Evolutionary conservation across 2,888 invertebrate species (phyloP).

Genomic region (Hartigia nigra): DNA sequence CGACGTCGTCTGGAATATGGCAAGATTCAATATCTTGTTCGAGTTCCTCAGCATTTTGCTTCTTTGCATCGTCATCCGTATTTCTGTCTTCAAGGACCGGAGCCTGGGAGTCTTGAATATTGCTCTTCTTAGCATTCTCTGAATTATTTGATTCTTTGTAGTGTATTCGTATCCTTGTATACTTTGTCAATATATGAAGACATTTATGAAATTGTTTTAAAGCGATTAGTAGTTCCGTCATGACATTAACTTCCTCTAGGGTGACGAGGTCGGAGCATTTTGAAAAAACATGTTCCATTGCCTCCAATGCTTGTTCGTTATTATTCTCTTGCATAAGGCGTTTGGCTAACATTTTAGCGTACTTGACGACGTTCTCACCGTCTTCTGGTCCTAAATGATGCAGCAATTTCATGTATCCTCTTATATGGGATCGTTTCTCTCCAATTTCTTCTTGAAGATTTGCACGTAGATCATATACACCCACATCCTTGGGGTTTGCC

Average conservation of each 20-base stretch:
- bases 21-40: conserved; percentile 68
- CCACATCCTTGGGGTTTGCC: conserved; percentile 77
- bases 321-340: conserved; percentile 81
- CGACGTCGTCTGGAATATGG: conserved; percentile 75
- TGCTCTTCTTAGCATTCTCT: background rate
- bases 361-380: conserved; percentile 74
- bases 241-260: conserved; percentile 84
- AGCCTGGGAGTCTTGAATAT: background rate
- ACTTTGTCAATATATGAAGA: conserved; percentile 78
- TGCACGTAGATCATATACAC: conserved; percentile 79
- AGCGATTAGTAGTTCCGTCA: conserved; percentile 82
- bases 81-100: background rate
- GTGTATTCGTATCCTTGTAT: conserved; percentile 75
- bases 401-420: conserved; percentile 80
- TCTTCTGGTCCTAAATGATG: conserved; percentile 71
- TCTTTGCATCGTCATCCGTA: background rate
- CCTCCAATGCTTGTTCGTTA: conserved; percentile 77
- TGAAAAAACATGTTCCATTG: conserved; percentile 80
- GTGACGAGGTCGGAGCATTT: conserved; percentile 79
- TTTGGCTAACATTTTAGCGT: conserved; percentile 79
- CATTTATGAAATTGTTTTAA: conserved; percentile 78
- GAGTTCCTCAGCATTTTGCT: conserved; percentile 6
- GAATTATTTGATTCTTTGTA: conserved; percentile 58
- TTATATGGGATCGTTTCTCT: conserved; percentile 74
- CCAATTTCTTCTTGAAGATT: conserved; percentile 75